Evolutionary conservation across 2,797 vertebrate genomes (phyloP).

Genomic region (Amblyraja radiata): DNA sequence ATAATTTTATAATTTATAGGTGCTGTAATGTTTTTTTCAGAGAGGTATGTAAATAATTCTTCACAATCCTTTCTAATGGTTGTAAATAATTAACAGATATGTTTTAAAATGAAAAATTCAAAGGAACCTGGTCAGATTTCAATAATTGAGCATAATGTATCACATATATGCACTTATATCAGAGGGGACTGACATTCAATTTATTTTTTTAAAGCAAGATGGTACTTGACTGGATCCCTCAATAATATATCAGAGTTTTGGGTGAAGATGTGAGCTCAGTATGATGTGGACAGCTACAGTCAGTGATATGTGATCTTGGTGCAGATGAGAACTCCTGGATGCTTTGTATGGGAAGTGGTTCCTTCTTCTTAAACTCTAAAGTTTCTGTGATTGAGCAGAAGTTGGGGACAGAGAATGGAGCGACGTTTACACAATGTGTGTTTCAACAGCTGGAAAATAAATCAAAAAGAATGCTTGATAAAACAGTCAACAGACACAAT

Average conservation of each 20-base stretch:
- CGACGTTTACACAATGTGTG: neutral
- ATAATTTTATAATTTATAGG: neutral
- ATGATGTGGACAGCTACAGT: neutral
- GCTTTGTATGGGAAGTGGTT: neutral
- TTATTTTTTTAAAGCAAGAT: neutral
- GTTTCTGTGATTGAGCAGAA: neutral
- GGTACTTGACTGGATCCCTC: neutral
- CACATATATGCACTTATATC: neutral
- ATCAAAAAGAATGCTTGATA: neutral
- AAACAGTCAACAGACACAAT: neutral
- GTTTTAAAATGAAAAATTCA: conserved; percentile 18
- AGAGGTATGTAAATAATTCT: neutral
- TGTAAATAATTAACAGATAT: conserved; percentile 23
- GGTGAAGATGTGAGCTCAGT: neutral
- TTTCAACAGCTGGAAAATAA: neutral
- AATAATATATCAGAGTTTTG: neutral
- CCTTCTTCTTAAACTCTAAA: neutral
- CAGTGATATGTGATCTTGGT: neutral
- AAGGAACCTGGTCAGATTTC: neutral
- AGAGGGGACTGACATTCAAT: neutral
- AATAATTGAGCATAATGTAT: neutral
- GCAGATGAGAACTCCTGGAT: neutral
- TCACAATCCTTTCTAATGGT: neutral
- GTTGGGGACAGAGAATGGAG: neutral
- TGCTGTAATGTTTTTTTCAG: neutral